Evolutionary conservation across 1,140 invertebrate genomes (phyloP).

Genomic region (Steinernema khuongi): DNA sequence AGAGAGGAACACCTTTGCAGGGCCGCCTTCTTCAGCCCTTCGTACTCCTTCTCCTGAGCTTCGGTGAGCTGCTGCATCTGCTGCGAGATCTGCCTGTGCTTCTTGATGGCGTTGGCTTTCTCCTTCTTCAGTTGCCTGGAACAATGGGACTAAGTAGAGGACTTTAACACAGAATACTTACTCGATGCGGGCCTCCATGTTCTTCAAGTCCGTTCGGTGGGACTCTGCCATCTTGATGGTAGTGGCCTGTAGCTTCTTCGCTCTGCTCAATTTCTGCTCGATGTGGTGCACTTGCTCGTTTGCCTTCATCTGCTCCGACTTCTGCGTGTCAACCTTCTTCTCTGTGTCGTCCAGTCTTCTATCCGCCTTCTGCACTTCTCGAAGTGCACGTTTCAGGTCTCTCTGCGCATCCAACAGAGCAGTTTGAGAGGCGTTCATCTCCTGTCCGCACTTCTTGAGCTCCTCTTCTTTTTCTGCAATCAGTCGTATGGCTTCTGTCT

Average conservation of each 20-base stretch:
- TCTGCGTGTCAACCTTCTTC: slow-evolving; percentile 79
- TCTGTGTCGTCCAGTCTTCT: slow-evolving; percentile 85
- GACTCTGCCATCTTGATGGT: slow-evolving; percentile 42
- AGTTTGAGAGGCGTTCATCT: slow-evolving; percentile 59
- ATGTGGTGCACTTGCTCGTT: slow-evolving; percentile 92
- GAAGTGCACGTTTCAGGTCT: slow-evolving; percentile 73
- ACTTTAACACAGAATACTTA: slow-evolving; percentile 19
- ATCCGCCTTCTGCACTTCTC: slow-evolving; percentile 86
- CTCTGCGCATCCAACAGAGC: not conserved
- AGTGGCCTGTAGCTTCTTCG: slow-evolving; percentile 62
- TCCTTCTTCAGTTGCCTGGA: slow-evolving; percentile 20
- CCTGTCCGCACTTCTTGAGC: slow-evolving; percentile 74
- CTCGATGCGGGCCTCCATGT: slow-evolving; percentile 32
- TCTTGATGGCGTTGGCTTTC: slow-evolving; percentile 69
- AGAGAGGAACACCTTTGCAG: slow-evolving; percentile 81
- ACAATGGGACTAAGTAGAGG: not conserved
- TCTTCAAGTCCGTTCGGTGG: slow-evolving; percentile 25
- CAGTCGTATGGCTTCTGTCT: slow-evolving; percentile 74
- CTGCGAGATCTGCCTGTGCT: slow-evolving; percentile 29
- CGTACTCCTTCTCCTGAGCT: slow-evolving; percentile 77
- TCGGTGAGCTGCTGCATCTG: slow-evolving; percentile 38
- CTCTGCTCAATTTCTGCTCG: slow-evolving; percentile 84
- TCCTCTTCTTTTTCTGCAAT: slow-evolving; percentile 77
- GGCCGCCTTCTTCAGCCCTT: slow-evolving; percentile 88
- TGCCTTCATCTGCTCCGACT: slow-evolving; percentile 91